Conservation (phyloP, 2,113 vertebrate genomes). For the Condylura cristata region DNA sequence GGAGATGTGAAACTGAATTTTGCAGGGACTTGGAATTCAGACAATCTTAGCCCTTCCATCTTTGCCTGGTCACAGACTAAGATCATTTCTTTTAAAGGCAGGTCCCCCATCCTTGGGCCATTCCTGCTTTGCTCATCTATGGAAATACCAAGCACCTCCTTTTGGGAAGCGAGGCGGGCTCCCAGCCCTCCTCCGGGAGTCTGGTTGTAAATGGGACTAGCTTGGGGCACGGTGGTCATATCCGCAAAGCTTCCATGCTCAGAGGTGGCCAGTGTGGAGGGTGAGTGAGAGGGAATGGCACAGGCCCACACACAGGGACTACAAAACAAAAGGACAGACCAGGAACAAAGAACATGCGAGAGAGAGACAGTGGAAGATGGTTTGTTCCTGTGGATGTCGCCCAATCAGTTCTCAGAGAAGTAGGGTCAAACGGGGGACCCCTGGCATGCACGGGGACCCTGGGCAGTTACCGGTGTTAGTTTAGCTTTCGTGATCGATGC, state of each 20-base stretch:
- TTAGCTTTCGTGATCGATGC: constrained; percentile 49
- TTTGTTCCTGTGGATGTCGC: constrained; percentile 68
- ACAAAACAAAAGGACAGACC: constrained; percentile 28
- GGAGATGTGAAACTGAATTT: neutral
- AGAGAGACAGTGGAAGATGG: constrained; percentile 71
- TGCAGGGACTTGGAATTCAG: neutral
- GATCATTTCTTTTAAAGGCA: neutral
- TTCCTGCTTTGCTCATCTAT: neutral
- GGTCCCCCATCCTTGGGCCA: neutral
- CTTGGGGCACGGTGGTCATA: neutral
- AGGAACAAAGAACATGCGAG: constrained; percentile 73
- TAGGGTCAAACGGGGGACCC: neutral
- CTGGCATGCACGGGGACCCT: constrained; percentile 84
- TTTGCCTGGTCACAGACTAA: neutral
- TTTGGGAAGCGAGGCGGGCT: neutral
- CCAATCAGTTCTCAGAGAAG: constrained; percentile 72
- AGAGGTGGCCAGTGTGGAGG: neutral
- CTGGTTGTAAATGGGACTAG: constrained; percentile 62
- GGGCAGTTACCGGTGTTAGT: constrained; percentile 87
- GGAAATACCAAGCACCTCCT: neutral
- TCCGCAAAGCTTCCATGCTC: neutral
- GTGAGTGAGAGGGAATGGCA: neutral
- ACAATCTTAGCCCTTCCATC: neutral
- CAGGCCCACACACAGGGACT: neutral
- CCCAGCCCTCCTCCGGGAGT: neutral